phyloP scores from a whole-genome alignment of 1,140 invertebrate species.

The Mycetomoellerius zeteki region DNA sequence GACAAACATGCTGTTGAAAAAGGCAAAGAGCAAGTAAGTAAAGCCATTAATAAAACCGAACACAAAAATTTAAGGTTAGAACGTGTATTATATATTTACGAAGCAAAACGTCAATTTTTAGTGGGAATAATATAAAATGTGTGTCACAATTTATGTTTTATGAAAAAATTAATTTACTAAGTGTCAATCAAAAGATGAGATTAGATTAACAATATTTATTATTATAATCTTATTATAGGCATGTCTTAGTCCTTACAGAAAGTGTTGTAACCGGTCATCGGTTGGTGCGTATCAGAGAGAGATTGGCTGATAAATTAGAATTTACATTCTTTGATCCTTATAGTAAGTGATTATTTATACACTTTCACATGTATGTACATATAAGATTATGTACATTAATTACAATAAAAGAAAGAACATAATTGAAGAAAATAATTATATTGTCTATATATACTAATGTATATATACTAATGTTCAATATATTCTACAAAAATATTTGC shows the following conservation, averaged over 20 bases:
- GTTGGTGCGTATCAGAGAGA: slow-evolving; percentile 89
- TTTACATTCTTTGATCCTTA: slow-evolving; percentile 92
- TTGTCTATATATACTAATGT: no score
- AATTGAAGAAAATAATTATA: no score
- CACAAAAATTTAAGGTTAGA: slow-evolving; percentile 51
- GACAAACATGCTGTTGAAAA: slow-evolving; percentile 77
- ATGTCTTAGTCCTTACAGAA: slow-evolving; percentile 92
- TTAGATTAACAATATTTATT: neutral
- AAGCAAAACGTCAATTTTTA: neutral
- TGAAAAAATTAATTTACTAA: neutral
- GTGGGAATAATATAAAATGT: neutral
- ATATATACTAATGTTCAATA: neutral
- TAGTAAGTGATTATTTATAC: slow-evolving; percentile 87
- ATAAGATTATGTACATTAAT: neutral
- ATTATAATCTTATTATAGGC: slow-evolving; percentile 85
- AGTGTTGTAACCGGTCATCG: slow-evolving; percentile 93
- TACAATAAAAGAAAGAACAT: neutral
- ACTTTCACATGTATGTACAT: neutral
- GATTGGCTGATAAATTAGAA: slow-evolving; percentile 93
- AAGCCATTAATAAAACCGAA: neutral
- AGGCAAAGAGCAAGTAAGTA: slow-evolving; percentile 79
- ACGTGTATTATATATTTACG: neutral
- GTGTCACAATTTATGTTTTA: neutral
- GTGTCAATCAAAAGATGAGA: neutral
- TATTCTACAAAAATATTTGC: neutral